Base-by-base conservation (phyloP, 2,797 vertebrate species). In the Crax fasciolata region DNA sequence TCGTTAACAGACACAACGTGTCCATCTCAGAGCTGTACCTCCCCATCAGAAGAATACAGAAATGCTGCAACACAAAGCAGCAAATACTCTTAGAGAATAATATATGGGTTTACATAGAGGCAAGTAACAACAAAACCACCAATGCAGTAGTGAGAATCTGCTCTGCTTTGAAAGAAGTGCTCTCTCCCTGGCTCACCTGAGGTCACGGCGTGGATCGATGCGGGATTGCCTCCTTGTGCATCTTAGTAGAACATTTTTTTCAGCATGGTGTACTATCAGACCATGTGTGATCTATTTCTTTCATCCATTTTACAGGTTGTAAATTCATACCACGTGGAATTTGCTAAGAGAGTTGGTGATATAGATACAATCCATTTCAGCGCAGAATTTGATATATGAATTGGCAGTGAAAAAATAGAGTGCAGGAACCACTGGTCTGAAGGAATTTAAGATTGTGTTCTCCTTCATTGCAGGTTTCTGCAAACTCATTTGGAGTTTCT, bases 371-470 rank as follows among this genome's bases (percentile, higher is more conserved):
- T 78, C 49, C 16, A 11, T 93, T 91, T 71, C 52, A 61, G 49
- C 90, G 84, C 84, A 79, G 76, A 88, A 90, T 83, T 46, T 86
- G 79, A 54, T 84, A 38, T 67, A 67, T 94, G 77, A 79, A 93
- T 70, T 91, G 85, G 32, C 84, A 93, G 57, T 70, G 65, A 48
- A 74, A 61, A 90, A 58, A 70, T 70, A 41, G 52, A 89, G n/a
- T 58, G 63, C 12, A 70, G 52, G 79, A 63, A 94, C 63, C 66
- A 43, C 59, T 0, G 3, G 74, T 43, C 63, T 86, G 0, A 1
- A 82, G 49, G 74, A 84, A 11, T 94, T 84, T 86, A 73, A 82
- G 38, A 49, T 84, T 88, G 44, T 65, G 19, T 55, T 94, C 55
- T 88, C 87, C 71, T 86, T 58, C 52, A 3, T 23, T 87, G 68